Conservation (phyloP, 1,140 invertebrate genomes). For the Platyura marginata region DNA sequence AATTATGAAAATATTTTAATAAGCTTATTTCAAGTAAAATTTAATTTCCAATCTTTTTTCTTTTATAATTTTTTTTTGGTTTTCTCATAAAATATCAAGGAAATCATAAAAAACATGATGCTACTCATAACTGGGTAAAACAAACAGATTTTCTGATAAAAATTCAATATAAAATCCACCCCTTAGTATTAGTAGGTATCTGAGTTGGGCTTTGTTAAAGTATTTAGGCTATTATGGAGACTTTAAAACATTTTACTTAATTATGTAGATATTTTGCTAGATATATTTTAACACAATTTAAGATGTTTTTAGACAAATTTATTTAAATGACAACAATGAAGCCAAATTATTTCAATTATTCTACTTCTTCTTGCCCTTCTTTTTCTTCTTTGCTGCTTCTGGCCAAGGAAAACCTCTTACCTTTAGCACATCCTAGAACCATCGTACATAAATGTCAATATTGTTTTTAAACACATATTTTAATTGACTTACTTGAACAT, state of each 20-base stretch:
- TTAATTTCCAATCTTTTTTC: too few relatives aligned
- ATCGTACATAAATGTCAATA: background rate
- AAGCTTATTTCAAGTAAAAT: too few relatives aligned
- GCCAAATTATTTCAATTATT: background rate
- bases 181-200: too few relatives aligned
- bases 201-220: background rate
- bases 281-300: background rate
- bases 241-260: background rate
- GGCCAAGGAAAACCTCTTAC: constrained; percentile 67
- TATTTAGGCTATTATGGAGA: background rate
- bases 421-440: constrained; percentile 26
- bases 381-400: constrained; percentile 61
- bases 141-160: too few relatives aligned
- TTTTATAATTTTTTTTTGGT: too few relatives aligned
- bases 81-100: too few relatives aligned
- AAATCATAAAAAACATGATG: too few relatives aligned
- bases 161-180: too few relatives aligned
- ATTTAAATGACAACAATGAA: background rate
- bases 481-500: constrained; percentile 54
- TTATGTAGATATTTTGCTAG: background rate
- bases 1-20: too few relatives aligned
- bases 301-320: background rate
- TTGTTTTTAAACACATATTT: background rate
- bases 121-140: too few relatives aligned
- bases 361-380: constrained; percentile 37